These are phyloP conservation scores for Ophthalmolycus amberensis DNA, from an alignment of 2,113 vertebrate species.

Conservation along the genomic window DNA sequence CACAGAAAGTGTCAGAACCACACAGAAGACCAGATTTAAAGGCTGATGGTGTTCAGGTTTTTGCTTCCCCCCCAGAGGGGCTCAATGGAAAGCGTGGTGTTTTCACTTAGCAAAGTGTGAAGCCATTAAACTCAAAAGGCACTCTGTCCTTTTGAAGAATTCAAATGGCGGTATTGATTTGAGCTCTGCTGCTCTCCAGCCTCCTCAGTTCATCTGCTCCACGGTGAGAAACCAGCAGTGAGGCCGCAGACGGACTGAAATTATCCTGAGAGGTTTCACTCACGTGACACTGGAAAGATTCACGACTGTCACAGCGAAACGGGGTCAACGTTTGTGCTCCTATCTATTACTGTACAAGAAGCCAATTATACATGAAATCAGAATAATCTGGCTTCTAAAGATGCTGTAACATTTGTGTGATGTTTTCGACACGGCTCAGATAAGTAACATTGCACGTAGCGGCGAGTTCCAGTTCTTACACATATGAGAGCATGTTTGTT, in stretches of 20 bases:
- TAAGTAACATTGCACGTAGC: neutral
- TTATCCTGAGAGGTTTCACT: conserved; percentile 5
- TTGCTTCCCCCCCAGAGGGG: neutral
- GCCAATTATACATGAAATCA: neutral
- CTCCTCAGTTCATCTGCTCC: conserved; percentile 21
- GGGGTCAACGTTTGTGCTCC: neutral
- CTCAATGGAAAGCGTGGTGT: neutral
- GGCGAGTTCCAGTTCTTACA: no score
- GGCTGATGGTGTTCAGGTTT: neutral
- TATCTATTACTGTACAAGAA: neutral
- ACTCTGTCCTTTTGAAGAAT: conserved; percentile 49
- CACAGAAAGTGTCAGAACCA: neutral
- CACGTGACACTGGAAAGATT: neutral
- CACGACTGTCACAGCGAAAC: conserved; percentile 14
- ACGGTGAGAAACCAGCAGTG: conserved; percentile 22
- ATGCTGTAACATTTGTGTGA: neutral
- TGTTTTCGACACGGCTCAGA: neutral
- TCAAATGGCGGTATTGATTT: conserved; percentile 59
- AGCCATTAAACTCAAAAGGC: conserved; percentile 44
- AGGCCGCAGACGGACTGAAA: conserved; percentile 11
- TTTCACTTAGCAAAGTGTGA: conserved; percentile 46
- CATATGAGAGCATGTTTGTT: neutral
- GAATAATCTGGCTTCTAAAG: neutral
- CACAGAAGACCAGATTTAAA: neutral
- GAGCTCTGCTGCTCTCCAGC: conserved; percentile 5